Percentiles rank a stretch among this genome's conserved stretches.
Evolutionary conservation across 2,888 invertebrate genomes (phyloP).

Genomic region (Sinodicranocentrus sp.): DNA sequence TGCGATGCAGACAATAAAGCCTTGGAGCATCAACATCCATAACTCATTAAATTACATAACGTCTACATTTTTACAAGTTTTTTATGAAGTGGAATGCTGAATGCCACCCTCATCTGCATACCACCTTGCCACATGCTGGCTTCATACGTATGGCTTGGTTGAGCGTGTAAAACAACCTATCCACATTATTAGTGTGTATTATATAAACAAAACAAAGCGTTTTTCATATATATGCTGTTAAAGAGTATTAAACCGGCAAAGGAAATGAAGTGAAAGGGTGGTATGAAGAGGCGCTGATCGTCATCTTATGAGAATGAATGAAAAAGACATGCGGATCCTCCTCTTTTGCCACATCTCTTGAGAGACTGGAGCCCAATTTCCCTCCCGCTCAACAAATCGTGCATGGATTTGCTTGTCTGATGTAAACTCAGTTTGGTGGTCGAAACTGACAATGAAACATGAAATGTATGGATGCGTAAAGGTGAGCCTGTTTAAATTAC

Average conservation of each 20-base stretch:
- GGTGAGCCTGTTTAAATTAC: no score
- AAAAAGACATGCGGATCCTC: slow-evolving; percentile 64
- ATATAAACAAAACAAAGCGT: neutral
- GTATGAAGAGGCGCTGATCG: slow-evolving; percentile 49
- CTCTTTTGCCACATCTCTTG: slow-evolving; percentile 59
- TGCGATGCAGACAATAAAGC: slow-evolving; percentile 58
- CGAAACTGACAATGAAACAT: no score
- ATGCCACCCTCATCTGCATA: slow-evolving; percentile 69
- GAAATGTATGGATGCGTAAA: no score
- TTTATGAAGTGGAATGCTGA: slow-evolving; percentile 68
- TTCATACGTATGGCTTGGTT: slow-evolving; percentile 31
- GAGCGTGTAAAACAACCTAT: slow-evolving; percentile 27
- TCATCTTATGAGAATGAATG: slow-evolving; percentile 64
- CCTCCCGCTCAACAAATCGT: slow-evolving; percentile 54
- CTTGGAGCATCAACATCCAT: slow-evolving; percentile 66
- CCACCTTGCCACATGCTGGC: slow-evolving; percentile 67
- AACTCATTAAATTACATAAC: slow-evolving; percentile 69
- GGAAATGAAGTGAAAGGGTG: slow-evolving; percentile 45
- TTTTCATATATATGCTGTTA: slow-evolving; percentile 7
- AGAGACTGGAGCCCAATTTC: slow-evolving; percentile 43
- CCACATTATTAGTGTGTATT: no score
- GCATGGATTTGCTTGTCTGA: slow-evolving; percentile 43
- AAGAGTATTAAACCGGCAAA: neutral
- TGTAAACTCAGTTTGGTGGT: slow-evolving; percentile 58
- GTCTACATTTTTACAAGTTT: slow-evolving; percentile 69